Base-by-base conservation (phyloP, 35 echinoderm and acorn worm genomes). In the Apostichopus californicus region DNA sequence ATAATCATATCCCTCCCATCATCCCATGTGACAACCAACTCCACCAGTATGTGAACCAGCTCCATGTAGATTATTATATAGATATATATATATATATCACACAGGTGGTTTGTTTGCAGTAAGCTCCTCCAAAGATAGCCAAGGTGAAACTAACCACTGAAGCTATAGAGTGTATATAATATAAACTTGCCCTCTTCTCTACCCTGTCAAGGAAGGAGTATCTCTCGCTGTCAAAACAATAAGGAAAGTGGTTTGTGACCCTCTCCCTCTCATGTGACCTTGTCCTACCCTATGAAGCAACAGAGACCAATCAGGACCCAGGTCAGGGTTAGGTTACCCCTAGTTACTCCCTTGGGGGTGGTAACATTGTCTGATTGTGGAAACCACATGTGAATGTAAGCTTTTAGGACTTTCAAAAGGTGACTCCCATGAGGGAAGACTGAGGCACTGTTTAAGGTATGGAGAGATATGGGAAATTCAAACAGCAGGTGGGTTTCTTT, bases 351-450 rank as follows among this genome's bases (percentile, higher is more conserved):
- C 57, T 59, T 85, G 81, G 81, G 81, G 81, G 81, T 85, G 81
- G 81, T 85, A 85, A 85, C 81, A 20, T 58, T 85, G 81, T 85
- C 81, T 85, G 81, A 85, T 58, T 54, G 71, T 75, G 55, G 57
- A 85, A 85, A 85, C 54, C 81, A 59, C 55, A 85, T 25, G 55
- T 56, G 9, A 52, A 22, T 81, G 28, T 81, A 55, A 81, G 20
- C 15, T 28, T 54, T 81, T 46, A 55, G 34, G 78, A 11, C 52
- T 28, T 81, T 34, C 55, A 46, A 46, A 46, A 46, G 34, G 34
- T 46, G 34, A 46, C 34, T 46, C 34, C 55, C 78, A 81, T 54
- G 28, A 9, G 17, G 78, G 78, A 55, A 81, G 55, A 34, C 11
- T 28, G 5, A 15, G 26, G 55, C 52, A 55, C 25, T 46, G 10